Base-by-base conservation (phyloP, 2,797 vertebrate genomes). In the Platyrinchus mystaceus region DNA sequence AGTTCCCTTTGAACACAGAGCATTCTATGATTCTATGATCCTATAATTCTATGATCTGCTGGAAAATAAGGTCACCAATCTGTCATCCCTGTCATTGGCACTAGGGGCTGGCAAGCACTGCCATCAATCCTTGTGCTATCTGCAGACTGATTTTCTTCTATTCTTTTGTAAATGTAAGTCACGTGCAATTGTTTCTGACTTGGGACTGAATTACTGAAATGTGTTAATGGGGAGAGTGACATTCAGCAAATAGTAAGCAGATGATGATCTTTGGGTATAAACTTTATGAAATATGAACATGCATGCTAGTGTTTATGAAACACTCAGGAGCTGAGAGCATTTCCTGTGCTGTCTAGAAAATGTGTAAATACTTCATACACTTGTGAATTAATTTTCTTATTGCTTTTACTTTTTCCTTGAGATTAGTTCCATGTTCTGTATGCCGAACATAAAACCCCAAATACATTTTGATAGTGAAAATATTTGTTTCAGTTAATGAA, bases 231-330 rank as follows among this genome's bases (percentile, higher is more conserved):
- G 19, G 63, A 86, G 41, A 79, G 60, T 49, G 58, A 16, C 34
- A 78, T 2, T 2, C 34, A 62, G 47, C 32, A 86, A 82, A 79
- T 76, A 74, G 80, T 43, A 73, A 60, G n/a, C 22, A 79, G 34
- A 69, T 81, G 59, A 93, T 82, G 63, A 95, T 59, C 47, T 81
- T 86, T 37, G 59, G 55, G 20, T 64, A 56, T 49, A 78, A 90
- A 87, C 59, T 82, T 92, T 27, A 60, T 37, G 68, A 92, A 94
- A 76, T 77, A 80, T 63, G 81, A 91, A 79, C 92, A 94, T 88
- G 60, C 32, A 64, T 73, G 6, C 7, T 46, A 55, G 26, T 59
- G 18, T 86, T 91, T 90, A 81, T 79, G 69, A 93, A 92, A 43
- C 46, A 36, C 59, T 84, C 14, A 26, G 82, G 52, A 93, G 17